Evolutionary conservation across 2,797 vertebrate genomes (phyloP).

Genomic region (Acanthopagrus latus): DNA sequence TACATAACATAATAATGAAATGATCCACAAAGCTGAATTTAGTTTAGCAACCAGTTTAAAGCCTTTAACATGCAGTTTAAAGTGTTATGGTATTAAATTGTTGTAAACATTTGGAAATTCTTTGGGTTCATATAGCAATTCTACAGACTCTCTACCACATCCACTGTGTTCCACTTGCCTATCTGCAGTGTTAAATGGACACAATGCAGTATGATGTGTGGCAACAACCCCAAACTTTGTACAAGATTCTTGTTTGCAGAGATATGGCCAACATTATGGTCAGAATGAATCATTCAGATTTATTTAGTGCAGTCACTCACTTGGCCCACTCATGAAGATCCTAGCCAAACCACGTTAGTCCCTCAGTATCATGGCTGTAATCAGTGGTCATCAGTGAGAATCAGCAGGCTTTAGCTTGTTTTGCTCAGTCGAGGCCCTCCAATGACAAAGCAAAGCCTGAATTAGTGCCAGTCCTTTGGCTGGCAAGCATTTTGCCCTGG

Average conservation of each 20-base stretch:
- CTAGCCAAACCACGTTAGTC: constrained; percentile 33
- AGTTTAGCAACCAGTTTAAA: not conserved
- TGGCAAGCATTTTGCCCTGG: constrained; percentile 33
- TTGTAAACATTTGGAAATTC: not conserved
- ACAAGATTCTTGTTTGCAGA: constrained; percentile 17
- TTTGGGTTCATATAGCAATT: not conserved
- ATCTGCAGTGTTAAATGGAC: constrained; percentile 5
- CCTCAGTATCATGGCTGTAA: constrained; percentile 44
- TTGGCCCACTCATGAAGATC: constrained; percentile 52
- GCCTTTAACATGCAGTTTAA: too few species aligned
- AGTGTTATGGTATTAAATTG: not conserved
- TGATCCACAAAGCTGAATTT: not conserved
- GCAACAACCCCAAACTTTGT: constrained; percentile 24
- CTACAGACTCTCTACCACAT: not conserved
- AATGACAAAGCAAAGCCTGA: constrained; percentile 71
- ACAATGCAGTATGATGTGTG: not conserved
- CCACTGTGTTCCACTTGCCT: not conserved
- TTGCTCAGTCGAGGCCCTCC: constrained; percentile 60
- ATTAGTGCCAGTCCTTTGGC: constrained; percentile 62
- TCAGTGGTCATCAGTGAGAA: constrained; percentile 56
- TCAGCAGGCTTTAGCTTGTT: constrained; percentile 59
- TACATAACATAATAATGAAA: not conserved
- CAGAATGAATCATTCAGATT: constrained; percentile 16
- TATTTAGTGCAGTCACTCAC: constrained; percentile 29
- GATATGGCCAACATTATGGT: constrained; percentile 17